Conservation (phyloP, 2,888 invertebrate species). For the Anodontia alba region DNA sequence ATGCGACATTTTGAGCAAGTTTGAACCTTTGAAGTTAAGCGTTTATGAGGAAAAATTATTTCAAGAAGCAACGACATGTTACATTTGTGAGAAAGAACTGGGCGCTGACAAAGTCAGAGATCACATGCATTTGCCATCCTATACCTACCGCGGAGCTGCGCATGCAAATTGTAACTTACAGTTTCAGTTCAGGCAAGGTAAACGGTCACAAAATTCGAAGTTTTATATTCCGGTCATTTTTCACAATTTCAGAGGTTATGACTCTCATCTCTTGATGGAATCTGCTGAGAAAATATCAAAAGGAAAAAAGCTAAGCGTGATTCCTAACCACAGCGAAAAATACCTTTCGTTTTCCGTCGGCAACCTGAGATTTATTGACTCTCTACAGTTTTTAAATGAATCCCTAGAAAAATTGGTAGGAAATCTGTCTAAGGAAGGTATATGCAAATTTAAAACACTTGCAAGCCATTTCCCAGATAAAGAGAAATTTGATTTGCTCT, state of each 20-base stretch:
- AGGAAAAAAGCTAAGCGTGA: conserved; percentile 22
- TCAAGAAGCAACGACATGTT: conserved; percentile 28
- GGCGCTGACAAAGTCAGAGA: no score
- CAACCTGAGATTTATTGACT: no score
- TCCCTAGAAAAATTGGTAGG: conserved; percentile 37
- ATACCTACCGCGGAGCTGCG: not conserved
- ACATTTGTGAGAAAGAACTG: conserved; percentile 34
- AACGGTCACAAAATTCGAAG: conserved; percentile 30
- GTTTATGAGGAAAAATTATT: conserved; percentile 25
- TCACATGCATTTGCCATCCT: no score
- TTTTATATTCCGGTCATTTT: no score
- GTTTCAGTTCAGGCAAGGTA: conserved; percentile 14
- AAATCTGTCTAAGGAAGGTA: conserved; percentile 12
- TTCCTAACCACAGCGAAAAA: no score
- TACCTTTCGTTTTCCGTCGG: no score
- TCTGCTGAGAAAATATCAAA: conserved; percentile 30
- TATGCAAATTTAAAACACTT: not conserved
- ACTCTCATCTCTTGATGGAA: conserved; percentile 35
- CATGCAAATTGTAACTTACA: not conserved
- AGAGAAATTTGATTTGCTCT: conserved; percentile 14
- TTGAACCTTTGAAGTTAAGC: no score
- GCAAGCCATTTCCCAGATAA: no score
- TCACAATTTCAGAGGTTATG: no score
- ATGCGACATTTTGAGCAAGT: conserved; percentile 24
- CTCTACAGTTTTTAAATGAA: no score